Evolutionary conservation across 2,797 vertebrate genomes (phyloP).

Genomic region (Eulemur rubriventer): DNA sequence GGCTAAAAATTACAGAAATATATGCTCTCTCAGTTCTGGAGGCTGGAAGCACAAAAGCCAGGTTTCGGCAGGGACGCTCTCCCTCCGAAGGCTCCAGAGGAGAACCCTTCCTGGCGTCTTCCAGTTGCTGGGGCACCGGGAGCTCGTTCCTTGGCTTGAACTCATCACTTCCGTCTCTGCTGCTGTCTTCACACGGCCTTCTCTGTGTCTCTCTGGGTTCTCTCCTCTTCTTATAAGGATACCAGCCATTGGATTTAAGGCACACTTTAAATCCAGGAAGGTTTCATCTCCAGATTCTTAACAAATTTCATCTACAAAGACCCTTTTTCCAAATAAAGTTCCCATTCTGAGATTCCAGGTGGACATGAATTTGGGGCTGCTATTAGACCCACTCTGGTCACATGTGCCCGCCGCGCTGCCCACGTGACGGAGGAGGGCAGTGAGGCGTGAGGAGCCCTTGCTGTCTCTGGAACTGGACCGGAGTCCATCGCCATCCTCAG

Average conservation of each 20-base stretch:
- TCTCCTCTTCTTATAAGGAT: background rate
- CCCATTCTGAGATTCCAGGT: background rate
- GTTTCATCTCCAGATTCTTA: background rate
- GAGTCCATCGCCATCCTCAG: rapidly evolving
- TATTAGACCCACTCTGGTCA: rapidly evolving
- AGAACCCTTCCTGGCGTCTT: background rate
- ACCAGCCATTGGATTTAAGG: background rate
- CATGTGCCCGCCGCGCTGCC: rapidly evolving
- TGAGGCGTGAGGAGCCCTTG: rapidly evolving
- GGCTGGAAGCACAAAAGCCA: background rate
- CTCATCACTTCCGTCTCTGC: background rate
- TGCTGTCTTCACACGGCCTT: background rate
- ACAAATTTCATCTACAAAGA: background rate
- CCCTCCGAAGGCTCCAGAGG: rapidly evolving
- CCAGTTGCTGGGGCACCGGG: background rate
- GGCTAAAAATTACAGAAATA: background rate
- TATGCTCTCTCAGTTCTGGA: background rate
- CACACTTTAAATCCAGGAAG: background rate
- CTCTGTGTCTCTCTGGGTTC: background rate
- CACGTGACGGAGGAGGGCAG: background rate
- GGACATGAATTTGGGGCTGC: background rate
- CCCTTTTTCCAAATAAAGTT: background rate
- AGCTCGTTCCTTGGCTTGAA: rapidly evolving
- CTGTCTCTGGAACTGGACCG: background rate
- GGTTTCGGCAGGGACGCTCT: rapidly evolving